phyloP scores from a whole-genome alignment of 2,888 invertebrate genomes.

The Thelaira solivaga region DNA sequence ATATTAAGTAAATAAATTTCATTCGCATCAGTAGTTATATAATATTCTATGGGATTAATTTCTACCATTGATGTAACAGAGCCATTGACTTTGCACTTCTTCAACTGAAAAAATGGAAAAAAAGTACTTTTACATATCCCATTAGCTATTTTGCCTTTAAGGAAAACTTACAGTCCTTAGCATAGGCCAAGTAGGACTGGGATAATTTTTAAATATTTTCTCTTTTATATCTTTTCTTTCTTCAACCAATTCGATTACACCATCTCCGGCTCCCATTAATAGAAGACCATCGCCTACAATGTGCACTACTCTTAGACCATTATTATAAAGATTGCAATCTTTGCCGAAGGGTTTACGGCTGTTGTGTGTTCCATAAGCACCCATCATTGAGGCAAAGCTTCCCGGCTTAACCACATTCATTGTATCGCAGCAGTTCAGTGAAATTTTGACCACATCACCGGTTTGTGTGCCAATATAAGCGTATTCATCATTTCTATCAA shows the following conservation, averaged over 20 bases:
- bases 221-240: slow-evolving; percentile 78
- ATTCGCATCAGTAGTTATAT: slow-evolving; percentile 86
- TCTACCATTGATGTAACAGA: slow-evolving; percentile 86
- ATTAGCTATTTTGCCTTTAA: neutral
- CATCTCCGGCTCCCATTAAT: slow-evolving; percentile 91
- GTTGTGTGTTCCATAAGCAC: slow-evolving; percentile 78
- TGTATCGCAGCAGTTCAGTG: slow-evolving; percentile 76
- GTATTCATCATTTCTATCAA: slow-evolving; percentile 84
- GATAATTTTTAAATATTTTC: slow-evolving; percentile 73
- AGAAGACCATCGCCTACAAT: slow-evolving; percentile 81
- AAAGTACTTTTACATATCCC: neutral
- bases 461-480: slow-evolving; percentile 93
- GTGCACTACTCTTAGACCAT: slow-evolving; percentile 81
- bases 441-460: slow-evolving; percentile 79
- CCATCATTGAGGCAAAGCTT: slow-evolving; percentile 77
- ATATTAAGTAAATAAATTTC: slow-evolving; percentile 89
- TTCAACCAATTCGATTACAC: slow-evolving; percentile 85
- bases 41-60: slow-evolving; percentile 80
- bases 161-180: slow-evolving; percentile 78
- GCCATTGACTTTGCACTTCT: slow-evolving; percentile 80
- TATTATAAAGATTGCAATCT: slow-evolving; percentile 75
- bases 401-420: slow-evolving; percentile 67
- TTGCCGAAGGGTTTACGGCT: slow-evolving; percentile 74
- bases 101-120: slow-evolving; percentile 76
- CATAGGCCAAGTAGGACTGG: slow-evolving; percentile 79